These are phyloP conservation scores for Gonocerus acuteangulatus DNA, from an alignment of 2,888 invertebrate genomes.

Conservation along the genomic window DNA sequence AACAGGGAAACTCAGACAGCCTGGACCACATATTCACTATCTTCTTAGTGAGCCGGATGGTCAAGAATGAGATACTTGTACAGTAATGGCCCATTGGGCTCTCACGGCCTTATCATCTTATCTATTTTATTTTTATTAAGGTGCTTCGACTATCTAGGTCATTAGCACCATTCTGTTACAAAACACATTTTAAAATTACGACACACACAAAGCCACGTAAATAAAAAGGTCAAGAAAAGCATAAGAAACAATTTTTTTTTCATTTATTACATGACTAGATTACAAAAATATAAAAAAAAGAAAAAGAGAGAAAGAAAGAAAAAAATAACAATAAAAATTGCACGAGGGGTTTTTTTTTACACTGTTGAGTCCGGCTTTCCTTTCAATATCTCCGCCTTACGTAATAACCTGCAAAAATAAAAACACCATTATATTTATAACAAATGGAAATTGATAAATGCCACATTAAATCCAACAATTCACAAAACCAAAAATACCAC, in stretches of 20 bases:
- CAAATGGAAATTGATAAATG: neutral
- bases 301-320: slow-evolving; percentile 7
- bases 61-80: no score
- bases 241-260: neutral
- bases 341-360: slow-evolving; percentile 4
- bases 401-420: slow-evolving; percentile 19
- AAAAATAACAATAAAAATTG: slow-evolving; percentile 14
- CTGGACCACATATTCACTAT: no score
- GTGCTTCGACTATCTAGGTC: no score
- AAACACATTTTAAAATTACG: no score
- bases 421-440: neutral
- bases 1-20: no score
- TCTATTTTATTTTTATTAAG: no score
- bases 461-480: neutral
- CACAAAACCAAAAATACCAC: neutral
- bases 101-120: no score
- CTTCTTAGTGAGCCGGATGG: no score
- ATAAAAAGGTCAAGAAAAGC: neutral
- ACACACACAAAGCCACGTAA: no score
- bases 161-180: no score
- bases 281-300: slow-evolving; percentile 23
- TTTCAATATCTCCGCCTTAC: slow-evolving; percentile 10
- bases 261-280: slow-evolving; percentile 13
- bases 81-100: no score
- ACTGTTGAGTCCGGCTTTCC: neutral